phyloP scores from a whole-genome alignment of 2,113 vertebrate genomes.

The Leucopsar rothschildi region DNA sequence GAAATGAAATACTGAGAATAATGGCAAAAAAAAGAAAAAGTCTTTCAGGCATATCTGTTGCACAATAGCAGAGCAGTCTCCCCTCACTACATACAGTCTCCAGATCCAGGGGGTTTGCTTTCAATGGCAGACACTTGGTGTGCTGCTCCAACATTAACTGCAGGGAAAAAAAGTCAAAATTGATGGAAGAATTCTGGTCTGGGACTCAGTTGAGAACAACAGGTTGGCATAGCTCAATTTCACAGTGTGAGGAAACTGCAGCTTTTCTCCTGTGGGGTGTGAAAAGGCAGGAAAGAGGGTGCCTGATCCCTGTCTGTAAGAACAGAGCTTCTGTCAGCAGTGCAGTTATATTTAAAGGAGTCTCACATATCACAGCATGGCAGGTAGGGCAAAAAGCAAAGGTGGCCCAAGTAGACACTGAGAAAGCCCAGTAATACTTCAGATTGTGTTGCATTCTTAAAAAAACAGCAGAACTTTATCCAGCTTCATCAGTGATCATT shows the following conservation, averaged over 20 bases:
- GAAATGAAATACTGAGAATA: not conserved
- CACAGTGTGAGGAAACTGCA: not conserved
- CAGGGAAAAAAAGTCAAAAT: not conserved
- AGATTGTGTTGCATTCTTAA: not conserved
- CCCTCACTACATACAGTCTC: not conserved
- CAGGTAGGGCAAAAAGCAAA: not conserved
- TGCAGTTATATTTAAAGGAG: not conserved
- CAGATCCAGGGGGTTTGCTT: not conserved
- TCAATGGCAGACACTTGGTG: not conserved
- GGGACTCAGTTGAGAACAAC: not conserved
- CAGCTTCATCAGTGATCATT: not conserved
- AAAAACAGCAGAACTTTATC: not conserved
- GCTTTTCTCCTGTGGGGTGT: not conserved
- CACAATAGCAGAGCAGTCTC: not conserved
- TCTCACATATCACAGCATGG: not conserved
- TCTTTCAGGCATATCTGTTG: not conserved
- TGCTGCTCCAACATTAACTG: not conserved
- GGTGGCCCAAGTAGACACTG: not conserved
- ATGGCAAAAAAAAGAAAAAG: not conserved
- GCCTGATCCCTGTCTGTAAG: not conserved
- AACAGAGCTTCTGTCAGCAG: not conserved
- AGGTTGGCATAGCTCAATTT: not conserved
- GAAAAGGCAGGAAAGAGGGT: not conserved
- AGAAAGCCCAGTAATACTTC: not conserved
- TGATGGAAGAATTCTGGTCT: not conserved